Conservation (phyloP, 1,140 invertebrate genomes). For the Eupristina koningsbergeri region DNA sequence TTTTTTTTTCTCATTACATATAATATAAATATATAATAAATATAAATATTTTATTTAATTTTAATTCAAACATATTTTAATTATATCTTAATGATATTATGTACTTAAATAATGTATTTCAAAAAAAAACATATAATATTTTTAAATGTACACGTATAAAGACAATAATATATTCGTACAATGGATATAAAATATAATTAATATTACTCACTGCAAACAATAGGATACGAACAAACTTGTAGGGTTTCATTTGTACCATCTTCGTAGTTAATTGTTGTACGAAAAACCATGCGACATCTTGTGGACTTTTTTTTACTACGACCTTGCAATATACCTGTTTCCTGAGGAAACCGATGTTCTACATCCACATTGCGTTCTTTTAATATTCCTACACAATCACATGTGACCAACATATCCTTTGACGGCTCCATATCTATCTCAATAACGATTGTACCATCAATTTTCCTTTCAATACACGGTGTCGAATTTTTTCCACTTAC, state of each 20-base stretch:
- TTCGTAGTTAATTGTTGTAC: constrained; percentile 83
- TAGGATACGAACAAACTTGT: constrained; percentile 94
- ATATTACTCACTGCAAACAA: constrained; percentile 91
- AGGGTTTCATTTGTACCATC: constrained; percentile 86
- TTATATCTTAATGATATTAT: no score
- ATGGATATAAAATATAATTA: no score
- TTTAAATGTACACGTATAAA: no score
- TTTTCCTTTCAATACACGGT: constrained; percentile 88
- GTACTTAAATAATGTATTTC: no score
- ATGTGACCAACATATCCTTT: constrained; percentile 92
- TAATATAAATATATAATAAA: no score
- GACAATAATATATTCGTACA: no score
- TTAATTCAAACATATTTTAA: no score
- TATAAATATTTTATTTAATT: no score
- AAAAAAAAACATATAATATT: no score
- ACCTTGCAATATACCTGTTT: constrained; percentile 74
- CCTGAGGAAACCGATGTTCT: constrained; percentile 91
- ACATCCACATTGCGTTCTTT: constrained; percentile 97
- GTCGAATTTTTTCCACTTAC: constrained; percentile 97
- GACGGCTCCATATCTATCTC: constrained; percentile 91
- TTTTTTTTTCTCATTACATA: no score
- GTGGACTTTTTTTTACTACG: constrained; percentile 95
- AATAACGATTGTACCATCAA: constrained; percentile 94
- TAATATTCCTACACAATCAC: constrained; percentile 89
- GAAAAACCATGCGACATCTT: constrained; percentile 94